Percentiles rank a stretch among this genome's conserved stretches.
phyloP scores from a whole-genome alignment of 2,797 vertebrate species.

The Arnoldichthys spilopterus region DNA sequence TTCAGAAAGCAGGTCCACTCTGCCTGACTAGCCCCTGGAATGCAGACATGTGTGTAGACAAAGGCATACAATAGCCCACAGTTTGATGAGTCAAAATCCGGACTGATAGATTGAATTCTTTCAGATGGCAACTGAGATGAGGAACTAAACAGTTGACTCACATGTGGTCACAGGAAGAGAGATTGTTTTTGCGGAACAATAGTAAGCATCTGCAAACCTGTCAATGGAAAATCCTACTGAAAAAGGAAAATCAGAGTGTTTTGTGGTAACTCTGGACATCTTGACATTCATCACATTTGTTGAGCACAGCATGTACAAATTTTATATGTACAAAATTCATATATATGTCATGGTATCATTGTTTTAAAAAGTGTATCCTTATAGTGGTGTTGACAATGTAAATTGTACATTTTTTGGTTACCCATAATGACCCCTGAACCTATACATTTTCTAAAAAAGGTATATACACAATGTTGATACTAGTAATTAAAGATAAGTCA shows the following conservation, averaged over 20 bases:
- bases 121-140: conserved; percentile 43
- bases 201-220: conserved; percentile 14
- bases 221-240: conserved; percentile 38
- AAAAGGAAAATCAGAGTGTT: conserved; percentile 6
- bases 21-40: conserved; percentile 26
- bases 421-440: no score
- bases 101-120: conserved; percentile 20
- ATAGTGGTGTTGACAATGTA: no score
- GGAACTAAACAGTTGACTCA: conserved; percentile 58
- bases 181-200: conserved; percentile 39
- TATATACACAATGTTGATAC: no score
- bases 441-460: no score
- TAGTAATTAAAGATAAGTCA: no score
- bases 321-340: no score
- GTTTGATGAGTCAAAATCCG: conserved; percentile 52
- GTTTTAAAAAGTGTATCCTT: no score
- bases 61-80: conserved; percentile 30
- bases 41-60: conserved; percentile 35
- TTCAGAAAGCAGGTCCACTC: conserved; percentile 16
- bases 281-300: not conserved
- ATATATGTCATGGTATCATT: no score
- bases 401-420: no score
- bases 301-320: not conserved
- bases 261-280: conserved; percentile 3
- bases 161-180: conserved; percentile 37